Percentiles rank a stretch among this genome's conserved stretches.
Evolutionary conservation across 2,797 vertebrate genomes (phyloP).

Genomic region (Sebastes steindachneri): DNA sequence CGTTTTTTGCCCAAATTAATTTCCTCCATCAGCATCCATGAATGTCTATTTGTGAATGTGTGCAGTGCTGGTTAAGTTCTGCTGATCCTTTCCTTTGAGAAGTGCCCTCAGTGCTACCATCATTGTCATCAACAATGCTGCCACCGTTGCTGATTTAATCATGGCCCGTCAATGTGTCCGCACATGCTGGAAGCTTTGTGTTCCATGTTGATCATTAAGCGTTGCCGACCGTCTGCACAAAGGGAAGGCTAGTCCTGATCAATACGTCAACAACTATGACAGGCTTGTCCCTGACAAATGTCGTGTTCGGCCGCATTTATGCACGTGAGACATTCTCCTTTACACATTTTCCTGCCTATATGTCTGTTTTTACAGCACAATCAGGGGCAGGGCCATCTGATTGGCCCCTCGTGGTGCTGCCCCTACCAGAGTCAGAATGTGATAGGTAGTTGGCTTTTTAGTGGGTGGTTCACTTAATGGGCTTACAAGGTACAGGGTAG

Average conservation of each 20-base stretch:
- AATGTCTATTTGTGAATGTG: slow-evolving; percentile 13
- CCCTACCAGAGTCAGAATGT: neutral
- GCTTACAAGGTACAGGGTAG: neutral
- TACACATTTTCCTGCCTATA: neutral
- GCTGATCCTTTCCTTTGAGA: slow-evolving; percentile 40
- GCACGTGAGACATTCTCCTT: neutral
- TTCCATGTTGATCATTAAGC: slow-evolving; percentile 53
- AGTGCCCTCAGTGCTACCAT: slow-evolving; percentile 65
- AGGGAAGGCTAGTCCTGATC: slow-evolving; percentile 60
- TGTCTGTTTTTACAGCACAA: neutral
- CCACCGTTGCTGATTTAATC: slow-evolving; percentile 72
- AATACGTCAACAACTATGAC: slow-evolving; percentile 70
- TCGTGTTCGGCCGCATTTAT: slow-evolving; percentile 18
- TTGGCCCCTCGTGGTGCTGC: neutral
- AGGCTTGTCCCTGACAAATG: slow-evolving; percentile 51
- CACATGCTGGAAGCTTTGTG: slow-evolving; percentile 61
- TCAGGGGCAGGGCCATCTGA: neutral
- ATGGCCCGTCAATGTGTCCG: slow-evolving; percentile 62
- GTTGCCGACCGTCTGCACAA: slow-evolving; percentile 51
- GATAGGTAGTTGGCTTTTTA: neutral
- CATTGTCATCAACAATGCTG: slow-evolving; percentile 67
- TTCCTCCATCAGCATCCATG: slow-evolving; percentile 48
- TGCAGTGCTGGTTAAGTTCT: neutral
- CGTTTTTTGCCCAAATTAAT: slow-evolving; percentile 50
- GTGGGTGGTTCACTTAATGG: neutral